phyloP scores from a whole-genome alignment of 1,140 invertebrate genomes.

The Gyrodactylus bullatarudis region DNA sequence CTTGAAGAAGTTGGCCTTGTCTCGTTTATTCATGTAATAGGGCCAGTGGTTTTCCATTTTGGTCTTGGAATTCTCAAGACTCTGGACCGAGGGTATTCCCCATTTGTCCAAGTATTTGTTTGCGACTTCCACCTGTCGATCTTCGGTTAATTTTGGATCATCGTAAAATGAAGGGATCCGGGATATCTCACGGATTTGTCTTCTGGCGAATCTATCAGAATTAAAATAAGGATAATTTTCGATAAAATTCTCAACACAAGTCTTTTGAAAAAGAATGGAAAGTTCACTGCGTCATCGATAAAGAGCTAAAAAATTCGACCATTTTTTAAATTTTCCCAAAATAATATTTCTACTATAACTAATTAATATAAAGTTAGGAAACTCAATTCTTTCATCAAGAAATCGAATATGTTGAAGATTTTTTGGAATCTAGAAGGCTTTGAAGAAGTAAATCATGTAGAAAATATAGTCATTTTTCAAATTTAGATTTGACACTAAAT shows the following conservation, averaged over 20 bases:
- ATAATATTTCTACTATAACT: not conserved
- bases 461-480: too few species aligned
- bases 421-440: too few species aligned
- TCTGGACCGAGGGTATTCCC: not conserved
- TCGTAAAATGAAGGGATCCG: not conserved
- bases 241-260: not conserved
- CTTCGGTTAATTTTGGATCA: not conserved
- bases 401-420: too few species aligned
- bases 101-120: not conserved
- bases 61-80: not conserved
- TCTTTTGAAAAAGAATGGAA: not conserved
- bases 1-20: too few species aligned
- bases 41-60: too few species aligned
- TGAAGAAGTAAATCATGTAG: too few species aligned
- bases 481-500: too few species aligned
- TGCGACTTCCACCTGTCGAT: not conserved
- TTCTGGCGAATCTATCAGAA: not conserved
- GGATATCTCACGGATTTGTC: not conserved
- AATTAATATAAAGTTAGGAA: not conserved
- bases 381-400: too few species aligned
- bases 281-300: not conserved
- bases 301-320: not conserved
- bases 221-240: not conserved
- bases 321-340: not conserved
- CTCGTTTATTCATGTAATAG: too few species aligned